Evolutionary conservation across 1,140 invertebrate species (phyloP), one percentile per base, ranked within the genome.

Genomic region (Maconellicoccus hirsutus): DNA sequence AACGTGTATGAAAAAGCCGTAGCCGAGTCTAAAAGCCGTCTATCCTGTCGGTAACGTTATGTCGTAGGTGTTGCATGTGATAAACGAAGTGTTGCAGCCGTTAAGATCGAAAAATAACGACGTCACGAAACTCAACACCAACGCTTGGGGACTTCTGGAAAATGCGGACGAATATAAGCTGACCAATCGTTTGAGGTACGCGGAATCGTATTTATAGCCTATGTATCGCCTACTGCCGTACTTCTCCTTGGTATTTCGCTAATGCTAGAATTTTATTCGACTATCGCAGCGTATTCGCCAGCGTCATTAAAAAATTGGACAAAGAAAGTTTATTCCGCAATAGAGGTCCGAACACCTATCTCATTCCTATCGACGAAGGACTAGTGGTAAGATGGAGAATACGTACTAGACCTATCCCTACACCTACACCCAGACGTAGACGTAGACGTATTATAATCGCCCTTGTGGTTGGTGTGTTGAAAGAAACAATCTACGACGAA

Each of bases 301-400:
- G 25, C 16, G n/a, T 25, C 10, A 16, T 12, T 66, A 10, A 8
- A 12, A 66, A 22, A 12, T 25, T 14, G 22, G 10, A 26, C 3
- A 66, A 66, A 66, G 22, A 66, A 66, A 83, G 87, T 33, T 82
- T 92, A 38, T 93, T 90, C 78, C 85, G 84, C 74, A 83, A 84
- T 22, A 87, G 88, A 73, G 91, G 91, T 61, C 82, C 85, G 74
- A 87, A 89, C 79, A 94, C 92, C 4, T 95, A 93, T 78, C 92
- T 94, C 77, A 88, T 95, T 77, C 92, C 92, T 8, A 86, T 93
- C n/a, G 91, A 93, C 80, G 89, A 91, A 78, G 90, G 90, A 42
- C 92, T 93, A 76, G 89, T 89, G 85, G 89, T 91, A 81, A 81
- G 75, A n/a, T n/a, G n/a, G n/a, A n/a, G n/a, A n/a, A n/a, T n/a